Evolutionary conservation across 1,140 invertebrate genomes (phyloP), one percentile per base, ranked within the genome.

Genomic region (Drosophila serrata): DNA sequence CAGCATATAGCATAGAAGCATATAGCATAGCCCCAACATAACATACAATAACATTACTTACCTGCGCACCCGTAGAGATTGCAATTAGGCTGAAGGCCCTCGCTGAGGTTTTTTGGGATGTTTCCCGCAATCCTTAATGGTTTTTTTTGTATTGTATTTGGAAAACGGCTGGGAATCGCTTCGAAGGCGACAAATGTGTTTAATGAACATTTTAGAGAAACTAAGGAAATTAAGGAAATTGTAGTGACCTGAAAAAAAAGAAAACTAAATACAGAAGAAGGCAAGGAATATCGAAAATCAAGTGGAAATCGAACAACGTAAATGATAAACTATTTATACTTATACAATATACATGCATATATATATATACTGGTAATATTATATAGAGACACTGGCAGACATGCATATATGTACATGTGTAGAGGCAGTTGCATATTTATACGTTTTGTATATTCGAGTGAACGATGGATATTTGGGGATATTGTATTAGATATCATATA

Each of bases 211-310:
- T 43, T 61, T 61, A 61, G 27, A 42, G 24, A 67, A 67, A 70
- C 19, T 40, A 59, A 75, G 46, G 51, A 61, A 72, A 57, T 64
- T 77, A 77, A 82, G 53, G 75, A 84, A 88, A 88, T 84, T 73
- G 84, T 88, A 88, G 84, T 90, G 85, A 88, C 84, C 84, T 88
- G 84, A 86, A 53, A 65, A 61, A 27, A 53, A 69, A 43, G 5
- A 59, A 55, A 65, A 35, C 17, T 9, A 35, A 62, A 27, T n/a
- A 8, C 24, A 29, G 15, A 35, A 15, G 4, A 35, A 1, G 19
- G 12, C 15, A 35, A 13, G 5, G 1, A 31, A 17, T n/a, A 49
- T 49, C 48, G 43, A 35, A 24, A 55, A 55, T 37, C 19, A 70
- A 39, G 53, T 17, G 31, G 48, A 58, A 59, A 65, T 31, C 48